Conservation (phyloP, 2,797 vertebrate genomes). For the Cephalopachus bancanus region DNA sequence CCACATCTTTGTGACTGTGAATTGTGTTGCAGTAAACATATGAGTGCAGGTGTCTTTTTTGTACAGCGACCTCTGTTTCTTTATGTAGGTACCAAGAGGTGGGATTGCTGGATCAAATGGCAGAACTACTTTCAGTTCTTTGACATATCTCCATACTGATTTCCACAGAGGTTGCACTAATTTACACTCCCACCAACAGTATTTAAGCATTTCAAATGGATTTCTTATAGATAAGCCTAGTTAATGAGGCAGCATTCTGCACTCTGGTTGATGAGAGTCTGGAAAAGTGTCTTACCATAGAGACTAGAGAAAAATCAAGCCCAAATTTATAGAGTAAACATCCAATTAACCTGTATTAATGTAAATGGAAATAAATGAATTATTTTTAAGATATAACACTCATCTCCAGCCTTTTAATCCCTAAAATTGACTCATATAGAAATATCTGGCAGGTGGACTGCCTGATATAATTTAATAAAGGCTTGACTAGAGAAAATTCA, state of each 20-base stretch:
- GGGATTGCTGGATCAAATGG: too few species aligned
- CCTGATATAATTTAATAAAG: neutral
- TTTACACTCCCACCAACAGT: too few species aligned
- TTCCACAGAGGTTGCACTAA: too few species aligned
- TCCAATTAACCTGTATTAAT: neutral
- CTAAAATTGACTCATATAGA: neutral
- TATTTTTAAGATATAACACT: neutral
- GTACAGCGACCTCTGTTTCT: too few species aligned
- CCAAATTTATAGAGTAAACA: slow-evolving; percentile 7
- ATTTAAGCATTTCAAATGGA: neutral
- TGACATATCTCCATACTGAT: too few species aligned
- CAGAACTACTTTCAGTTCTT: too few species aligned
- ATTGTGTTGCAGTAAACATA: too few species aligned
- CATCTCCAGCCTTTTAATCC: neutral
- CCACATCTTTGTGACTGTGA: too few species aligned
- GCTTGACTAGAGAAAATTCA: neutral
- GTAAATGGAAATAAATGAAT: neutral
- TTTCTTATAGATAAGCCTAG: neutral
- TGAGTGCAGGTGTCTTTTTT: too few species aligned
- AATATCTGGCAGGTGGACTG: neutral
- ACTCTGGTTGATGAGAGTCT: neutral
- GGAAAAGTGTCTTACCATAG: neutral
- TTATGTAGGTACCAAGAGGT: too few species aligned
- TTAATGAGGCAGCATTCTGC: neutral
- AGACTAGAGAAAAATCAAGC: neutral